Conservation (phyloP, 2,797 vertebrate species). For the Paratrypauchen microcephalus region DNA sequence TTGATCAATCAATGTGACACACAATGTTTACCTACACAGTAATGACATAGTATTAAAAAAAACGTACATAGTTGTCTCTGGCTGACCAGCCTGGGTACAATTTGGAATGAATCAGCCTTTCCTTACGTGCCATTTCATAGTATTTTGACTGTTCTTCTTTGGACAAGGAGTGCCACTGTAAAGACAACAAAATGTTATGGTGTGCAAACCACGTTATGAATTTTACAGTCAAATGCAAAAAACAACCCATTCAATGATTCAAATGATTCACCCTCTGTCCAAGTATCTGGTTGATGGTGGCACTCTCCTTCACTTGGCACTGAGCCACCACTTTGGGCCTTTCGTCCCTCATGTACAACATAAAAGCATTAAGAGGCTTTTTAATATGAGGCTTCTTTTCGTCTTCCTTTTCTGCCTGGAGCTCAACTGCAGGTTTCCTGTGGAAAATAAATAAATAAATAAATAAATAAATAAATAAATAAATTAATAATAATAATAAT, state of each 20-base stretch:
- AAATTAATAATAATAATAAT: too few relatives aligned
- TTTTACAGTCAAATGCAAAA: not conserved
- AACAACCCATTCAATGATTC: not conserved
- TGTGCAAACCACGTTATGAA: not conserved
- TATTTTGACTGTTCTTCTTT: conserved; percentile 93
- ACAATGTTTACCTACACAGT: not conserved
- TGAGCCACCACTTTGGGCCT: conserved; percentile 91
- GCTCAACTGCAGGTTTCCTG: conserved; percentile 40
- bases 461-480: not conserved
- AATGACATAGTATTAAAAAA: not conserved
- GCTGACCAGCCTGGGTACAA: conserved; percentile 95
- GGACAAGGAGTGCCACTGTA: conserved; percentile 90
- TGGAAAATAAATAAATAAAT: not conserved
- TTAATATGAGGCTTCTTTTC: conserved; percentile 92
- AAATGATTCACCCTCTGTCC: conserved; percentile 81
- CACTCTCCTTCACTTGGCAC: conserved; percentile 94
- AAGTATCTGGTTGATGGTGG: conserved; percentile 96
- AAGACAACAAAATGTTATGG: not conserved
- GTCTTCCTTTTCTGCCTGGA: conserved; percentile 80
- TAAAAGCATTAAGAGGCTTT: conserved; percentile 94
- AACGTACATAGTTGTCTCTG: conserved; percentile 92
- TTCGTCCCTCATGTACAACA: conserved; percentile 98
- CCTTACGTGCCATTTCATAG: conserved; percentile 91
- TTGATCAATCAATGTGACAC: not conserved
- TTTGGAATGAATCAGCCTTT: conserved; percentile 91